Conservation (phyloP, 2,113 vertebrate genomes). For the Ariopsis seemanni region DNA sequence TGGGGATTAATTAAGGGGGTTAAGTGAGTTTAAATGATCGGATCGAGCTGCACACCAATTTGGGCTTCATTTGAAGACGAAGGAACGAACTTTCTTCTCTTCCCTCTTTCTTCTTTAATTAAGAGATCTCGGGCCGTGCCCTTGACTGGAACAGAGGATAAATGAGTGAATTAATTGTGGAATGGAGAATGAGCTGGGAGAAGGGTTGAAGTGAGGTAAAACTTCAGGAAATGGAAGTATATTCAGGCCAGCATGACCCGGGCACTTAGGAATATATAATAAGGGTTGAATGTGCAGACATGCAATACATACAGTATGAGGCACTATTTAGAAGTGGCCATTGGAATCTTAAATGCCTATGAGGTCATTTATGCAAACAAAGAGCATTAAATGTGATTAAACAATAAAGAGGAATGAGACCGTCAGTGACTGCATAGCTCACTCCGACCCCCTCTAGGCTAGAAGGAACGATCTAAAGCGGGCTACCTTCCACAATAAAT, state of each 20-base stretch:
- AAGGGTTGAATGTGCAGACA: constrained; percentile 28
- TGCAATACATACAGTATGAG: constrained; percentile 5
- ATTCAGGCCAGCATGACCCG: constrained; percentile 10
- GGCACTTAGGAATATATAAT: constrained; percentile 9
- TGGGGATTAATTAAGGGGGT: constrained; percentile 64
- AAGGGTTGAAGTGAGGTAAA: constrained; percentile 40
- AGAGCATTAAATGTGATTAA: constrained; percentile 25
- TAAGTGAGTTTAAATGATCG: constrained; percentile 72
- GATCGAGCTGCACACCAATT: constrained; percentile 62
- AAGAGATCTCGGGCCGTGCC: constrained; percentile 63
- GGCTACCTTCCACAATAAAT: too few relatives aligned
- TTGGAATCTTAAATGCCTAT: constrained; percentile 1
- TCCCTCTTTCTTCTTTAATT: constrained; percentile 61
- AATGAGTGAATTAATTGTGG: constrained; percentile 62
- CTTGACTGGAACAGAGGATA: constrained; percentile 63
- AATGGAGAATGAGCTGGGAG: constrained; percentile 49
- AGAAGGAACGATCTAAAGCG: too few relatives aligned
- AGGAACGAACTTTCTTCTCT: constrained; percentile 54
- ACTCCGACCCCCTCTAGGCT: too few relatives aligned
- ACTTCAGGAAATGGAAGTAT: constrained; percentile 26
- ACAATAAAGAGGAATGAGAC: constrained; percentile 2
- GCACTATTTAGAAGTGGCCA: constrained; percentile 4
- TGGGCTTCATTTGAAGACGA: constrained; percentile 63
- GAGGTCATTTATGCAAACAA: neutral
- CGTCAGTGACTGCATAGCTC: neutral